Base-by-base conservation (phyloP, 1,140 invertebrate species). In the Mactra quadrangularis region DNA sequence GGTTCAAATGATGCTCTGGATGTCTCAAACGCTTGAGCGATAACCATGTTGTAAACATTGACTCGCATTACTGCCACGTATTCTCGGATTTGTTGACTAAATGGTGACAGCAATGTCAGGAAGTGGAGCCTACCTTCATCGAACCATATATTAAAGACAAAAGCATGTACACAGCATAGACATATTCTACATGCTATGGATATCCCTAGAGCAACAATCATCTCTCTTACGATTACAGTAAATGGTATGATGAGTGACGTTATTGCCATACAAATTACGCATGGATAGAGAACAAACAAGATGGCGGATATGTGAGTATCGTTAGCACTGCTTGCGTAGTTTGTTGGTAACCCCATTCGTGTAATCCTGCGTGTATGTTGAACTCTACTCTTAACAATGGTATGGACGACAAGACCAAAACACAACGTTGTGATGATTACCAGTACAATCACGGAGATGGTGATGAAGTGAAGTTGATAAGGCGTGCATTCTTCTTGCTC, bases 21-120 rank as follows among this genome's bases (percentile, higher is more conserved):
- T n/a, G n/a, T n/a, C n/a, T 45, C 64, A 29, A 68, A 50, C 17
- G 38, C 52, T 25, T 35, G 3, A 11, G 68, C 68, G 29, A 72
- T 15, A 25, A 72, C 68, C 27, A 72, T 72, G n/a, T 72, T 72
- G 29, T 72, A 72, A 1, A 72, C 68, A 22, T 72, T 45, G 3
- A 55, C 22, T 25, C 68, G n/a, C 68, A 72, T 72, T 17, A 9
- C 25, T 33, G n/a, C 47, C 1, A 33, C 47, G 4, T 15, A 31
- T 27, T 50, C 50, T 25, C 68, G 47, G n/a, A 72, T 15, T 13
- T 29, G 15, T 3, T 2, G n/a, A 29, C 52, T 72, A 1, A 72
- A 13, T n/a, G 68, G 68, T 13, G 68, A 72, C 2, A 72, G 3
- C 1, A 72, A 1, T 1, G 50, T 72, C 35, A 72, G 29, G 6